Evolutionary conservation across 2,888 invertebrate species (phyloP).

Genomic region (Melanotus villosus): DNA sequence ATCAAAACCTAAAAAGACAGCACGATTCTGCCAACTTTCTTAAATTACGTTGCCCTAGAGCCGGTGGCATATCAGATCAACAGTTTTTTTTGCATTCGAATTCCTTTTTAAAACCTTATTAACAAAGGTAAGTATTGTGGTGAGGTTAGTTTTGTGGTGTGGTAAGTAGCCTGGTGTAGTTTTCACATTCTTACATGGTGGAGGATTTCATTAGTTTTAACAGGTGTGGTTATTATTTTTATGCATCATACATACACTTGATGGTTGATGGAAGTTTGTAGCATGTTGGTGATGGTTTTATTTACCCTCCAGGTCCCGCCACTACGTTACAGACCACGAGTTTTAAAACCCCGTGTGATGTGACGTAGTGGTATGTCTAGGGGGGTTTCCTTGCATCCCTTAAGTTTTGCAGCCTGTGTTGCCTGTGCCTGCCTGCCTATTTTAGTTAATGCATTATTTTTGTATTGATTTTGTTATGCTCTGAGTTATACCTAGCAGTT

Average conservation of each 20-base stretch:
- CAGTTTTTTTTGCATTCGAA: no score
- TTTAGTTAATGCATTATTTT: slow-evolving; percentile 7
- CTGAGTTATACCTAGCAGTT: slow-evolving; percentile 1
- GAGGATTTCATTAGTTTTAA: not conserved
- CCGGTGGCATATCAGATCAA: no score
- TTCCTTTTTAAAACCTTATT: no score
- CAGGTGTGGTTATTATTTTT: not conserved
- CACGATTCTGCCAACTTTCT: no score
- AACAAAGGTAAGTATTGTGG: no score
- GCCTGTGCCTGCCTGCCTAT: slow-evolving; percentile 32
- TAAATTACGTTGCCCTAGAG: no score
- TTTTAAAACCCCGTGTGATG: slow-evolving; percentile 64
- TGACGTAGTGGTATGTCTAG: slow-evolving; percentile 68
- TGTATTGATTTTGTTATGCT: slow-evolving; percentile 15
- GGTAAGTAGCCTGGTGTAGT: no score
- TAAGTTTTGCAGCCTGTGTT: slow-evolving; percentile 16
- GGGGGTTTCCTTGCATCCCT: slow-evolving; percentile 60
- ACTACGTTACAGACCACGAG: slow-evolving; percentile 65
- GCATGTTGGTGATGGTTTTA: slow-evolving; percentile 48
- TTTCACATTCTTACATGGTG: no score
- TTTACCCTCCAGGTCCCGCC: slow-evolving; percentile 63
- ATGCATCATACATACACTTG: slow-evolving; percentile 17
- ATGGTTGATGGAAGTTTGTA: slow-evolving; percentile 42
- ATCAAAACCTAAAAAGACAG: no score
- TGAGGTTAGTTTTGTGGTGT: no score